Evolutionary conservation across 1,140 invertebrate genomes (phyloP), one percentile per base, ranked within the genome.

Genomic region (Rhopalosiphum maidis): DNA sequence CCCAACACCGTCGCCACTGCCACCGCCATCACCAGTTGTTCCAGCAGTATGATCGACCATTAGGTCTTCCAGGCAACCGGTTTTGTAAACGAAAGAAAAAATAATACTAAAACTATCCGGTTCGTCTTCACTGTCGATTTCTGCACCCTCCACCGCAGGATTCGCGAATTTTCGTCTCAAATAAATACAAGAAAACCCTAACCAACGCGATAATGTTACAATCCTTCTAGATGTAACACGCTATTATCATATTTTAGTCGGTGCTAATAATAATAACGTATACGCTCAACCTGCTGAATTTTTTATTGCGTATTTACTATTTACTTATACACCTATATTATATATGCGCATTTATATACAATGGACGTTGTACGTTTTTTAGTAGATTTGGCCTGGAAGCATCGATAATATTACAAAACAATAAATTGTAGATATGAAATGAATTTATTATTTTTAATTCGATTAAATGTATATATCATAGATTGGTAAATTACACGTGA

Each of bases 121-220:
- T 91, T 91, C 21, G 90, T 91, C 90, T 43, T 77, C 37, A 37
- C 90, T 82, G 90, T 83, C 90, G 90, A 35, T 91, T 91, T 91
- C 90, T 82, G 55, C 68, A 77, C 55, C 25, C 37, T 41, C 4
- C 35, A 4, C 8, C 41, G 2, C 9, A 5, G 22, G 86, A 22
- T 43, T 43, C 23, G 41, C 37, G 23, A 85, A 25, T 37, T 86
- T 86, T 87, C 2, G 46, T 87, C 46, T 35, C 30, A 18, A 46
- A 46, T 15, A n/a, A 85, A 43, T 2, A 43, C 35, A 43, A 43
- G 6, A 85, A 25, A 85, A 37, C 23, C 83, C 23, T 41, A 4
- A 85, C 37, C 21, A 18, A 82, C 21, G 6, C 21, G 23, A 85
- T 77, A 54, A 54, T 54, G 30, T 11, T 43, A 85, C 41, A 41